These are phyloP conservation scores for Choristoneura fumiferana DNA, from an alignment of 1,140 invertebrate genomes.

Conservation along the genomic window DNA sequence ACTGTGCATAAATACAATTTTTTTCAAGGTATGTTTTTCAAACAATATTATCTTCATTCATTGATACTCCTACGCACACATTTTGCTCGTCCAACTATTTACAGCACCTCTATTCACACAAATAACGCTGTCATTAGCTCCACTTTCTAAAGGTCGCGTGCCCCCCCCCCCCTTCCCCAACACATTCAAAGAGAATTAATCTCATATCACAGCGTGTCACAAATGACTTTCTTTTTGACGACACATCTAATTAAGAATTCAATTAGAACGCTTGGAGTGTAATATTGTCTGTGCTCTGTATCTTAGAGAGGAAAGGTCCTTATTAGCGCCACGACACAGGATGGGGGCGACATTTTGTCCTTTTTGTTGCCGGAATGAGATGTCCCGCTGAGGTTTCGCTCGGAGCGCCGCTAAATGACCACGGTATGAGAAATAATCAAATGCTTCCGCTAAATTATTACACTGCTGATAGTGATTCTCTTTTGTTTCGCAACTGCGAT, in stretches of 20 bases:
- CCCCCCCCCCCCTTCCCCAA: too few species aligned
- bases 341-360: neutral
- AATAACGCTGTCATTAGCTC: conserved; percentile 11
- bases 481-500: too few species aligned
- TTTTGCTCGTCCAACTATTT: too few species aligned
- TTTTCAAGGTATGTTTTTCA: too few species aligned
- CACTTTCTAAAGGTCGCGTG: conserved; percentile 20
- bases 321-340: neutral
- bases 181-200: conserved; percentile 23
- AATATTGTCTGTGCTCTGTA: conserved; percentile 1
- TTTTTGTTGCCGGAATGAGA: conserved; percentile 13
- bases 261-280: conserved; percentile 13
- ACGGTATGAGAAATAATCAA: neutral
- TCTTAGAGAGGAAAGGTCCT: neutral
- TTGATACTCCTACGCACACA: too few species aligned
- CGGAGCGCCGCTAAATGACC: neutral
- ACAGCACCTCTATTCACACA: too few species aligned
- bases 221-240: conserved; percentile 27
- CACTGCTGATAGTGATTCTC: too few species aligned
- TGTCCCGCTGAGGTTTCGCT: conserved; percentile 5
- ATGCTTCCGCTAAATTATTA: neutral
- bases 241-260: conserved; percentile 22
- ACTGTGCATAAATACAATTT: too few species aligned
- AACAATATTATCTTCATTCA: too few species aligned
- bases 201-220: conserved; percentile 25